Percentiles rank a stretch among this genome's conserved stretches.
phyloP scores from a whole-genome alignment of 2,888 invertebrate species.

The Melangyna quadrimaculata region DNA sequence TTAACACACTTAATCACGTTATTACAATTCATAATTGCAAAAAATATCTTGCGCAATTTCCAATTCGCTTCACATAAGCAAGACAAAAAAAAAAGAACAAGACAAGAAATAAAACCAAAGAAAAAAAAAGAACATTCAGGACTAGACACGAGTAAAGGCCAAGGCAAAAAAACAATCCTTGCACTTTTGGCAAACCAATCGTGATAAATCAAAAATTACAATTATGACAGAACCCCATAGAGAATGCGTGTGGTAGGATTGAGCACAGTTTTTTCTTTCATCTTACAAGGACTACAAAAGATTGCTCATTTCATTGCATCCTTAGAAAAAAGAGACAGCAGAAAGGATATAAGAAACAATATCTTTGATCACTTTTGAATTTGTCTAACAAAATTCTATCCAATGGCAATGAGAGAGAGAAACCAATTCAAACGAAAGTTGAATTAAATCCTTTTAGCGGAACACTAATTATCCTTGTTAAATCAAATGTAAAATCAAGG shows the following conservation, averaged over 20 bases:
- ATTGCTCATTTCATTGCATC: constrained; percentile 56
- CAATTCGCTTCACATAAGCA: constrained; percentile 44
- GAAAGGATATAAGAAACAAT: constrained; percentile 12
- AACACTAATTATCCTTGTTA: constrained; percentile 69
- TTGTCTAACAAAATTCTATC: constrained; percentile 23
- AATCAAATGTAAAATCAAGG: constrained; percentile 64
- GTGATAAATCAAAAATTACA: constrained; percentile 60
- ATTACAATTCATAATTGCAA: constrained; percentile 51
- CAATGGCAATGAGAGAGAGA: background rate
- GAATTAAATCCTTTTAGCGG: constrained; percentile 59
- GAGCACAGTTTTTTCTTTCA: background rate
- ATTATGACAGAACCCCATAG: constrained; percentile 59
- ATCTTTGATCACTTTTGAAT: constrained; percentile 63
- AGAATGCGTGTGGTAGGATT: constrained; percentile 14
- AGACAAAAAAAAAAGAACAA: background rate
- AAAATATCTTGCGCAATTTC: constrained; percentile 36
- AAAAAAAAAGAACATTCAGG: constrained; percentile 34
- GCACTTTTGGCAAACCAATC: constrained; percentile 34
- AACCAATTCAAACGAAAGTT: constrained; percentile 58
- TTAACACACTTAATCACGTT: constrained; percentile 48
- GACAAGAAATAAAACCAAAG: background rate
- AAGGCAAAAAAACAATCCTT: background rate
- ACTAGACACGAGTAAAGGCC: too few relatives aligned
- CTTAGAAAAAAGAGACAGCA: background rate
- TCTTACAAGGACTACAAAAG: constrained; percentile 10